Percentiles rank a stretch among this genome's conserved stretches.
phyloP scores from a whole-genome alignment of 2,797 vertebrate genomes.

The Distichodus sexfasciatus region DNA sequence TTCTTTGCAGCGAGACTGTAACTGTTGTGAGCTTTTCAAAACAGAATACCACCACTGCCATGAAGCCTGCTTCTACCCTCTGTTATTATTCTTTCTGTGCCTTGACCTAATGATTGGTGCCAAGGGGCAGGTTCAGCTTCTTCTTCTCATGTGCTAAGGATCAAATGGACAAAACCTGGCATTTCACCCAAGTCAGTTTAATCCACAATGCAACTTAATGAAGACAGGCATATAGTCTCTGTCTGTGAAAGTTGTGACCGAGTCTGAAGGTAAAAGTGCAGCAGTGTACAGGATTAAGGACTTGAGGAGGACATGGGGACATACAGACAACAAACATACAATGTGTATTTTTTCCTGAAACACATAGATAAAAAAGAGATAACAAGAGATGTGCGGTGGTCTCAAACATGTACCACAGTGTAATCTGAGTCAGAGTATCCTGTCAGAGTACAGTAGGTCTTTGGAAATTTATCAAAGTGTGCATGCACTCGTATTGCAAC shows the following conservation, averaged over 20 bases:
- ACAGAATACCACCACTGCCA: too few relatives aligned
- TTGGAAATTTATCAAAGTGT: constrained; percentile 21
- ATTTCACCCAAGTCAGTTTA: constrained; percentile 38
- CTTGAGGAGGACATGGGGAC: not conserved
- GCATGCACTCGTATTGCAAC: constrained; percentile 23
- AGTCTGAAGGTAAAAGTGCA: constrained; percentile 47
- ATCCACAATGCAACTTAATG: constrained; percentile 37
- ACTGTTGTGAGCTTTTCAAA: too few relatives aligned
- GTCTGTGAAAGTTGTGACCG: constrained; percentile 28
- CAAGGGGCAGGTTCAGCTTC: not conserved
- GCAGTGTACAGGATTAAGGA: constrained; percentile 45
- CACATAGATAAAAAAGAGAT: constrained; percentile 13
- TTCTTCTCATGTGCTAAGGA: not conserved
- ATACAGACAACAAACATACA: constrained; percentile 6
- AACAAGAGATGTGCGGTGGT: constrained; percentile 20
- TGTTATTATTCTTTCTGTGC: not conserved
- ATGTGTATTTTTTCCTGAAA: not conserved
- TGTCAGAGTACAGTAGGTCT: constrained; percentile 6
- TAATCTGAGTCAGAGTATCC: constrained; percentile 1
- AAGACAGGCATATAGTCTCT: constrained; percentile 28
- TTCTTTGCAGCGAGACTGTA: too few relatives aligned
- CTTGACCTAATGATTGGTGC: constrained; percentile 7
- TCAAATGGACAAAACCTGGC: constrained; percentile 16
- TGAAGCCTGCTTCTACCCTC: too few relatives aligned
- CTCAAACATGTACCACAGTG: constrained; percentile 26